Evolutionary conservation across 2,113 vertebrate species (phyloP), one percentile per base, ranked within the genome.

Genomic region (Macheiramphus alcinus): DNA sequence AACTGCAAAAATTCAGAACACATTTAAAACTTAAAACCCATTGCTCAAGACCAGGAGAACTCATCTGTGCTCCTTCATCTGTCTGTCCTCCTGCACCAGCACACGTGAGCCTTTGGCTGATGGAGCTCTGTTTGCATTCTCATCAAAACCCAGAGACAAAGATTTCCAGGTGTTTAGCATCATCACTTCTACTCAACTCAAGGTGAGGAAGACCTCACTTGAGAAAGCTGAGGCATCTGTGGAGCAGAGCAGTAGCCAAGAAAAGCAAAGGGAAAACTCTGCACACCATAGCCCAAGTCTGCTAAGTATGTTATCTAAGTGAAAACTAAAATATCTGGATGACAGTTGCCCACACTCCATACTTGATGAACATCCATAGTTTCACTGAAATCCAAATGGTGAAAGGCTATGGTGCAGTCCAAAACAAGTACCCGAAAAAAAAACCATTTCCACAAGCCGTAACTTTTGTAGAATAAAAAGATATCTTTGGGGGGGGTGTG

Each of bases 401-500:
- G 18, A 78, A 84, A 92, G 13, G 32, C n/a, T 75, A 21, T 13
- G 17, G 31, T 40, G 4, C 34, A 56, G 21, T 48, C 34, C 75
- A 91, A 72, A 85, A 70, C 17, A 81, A 85, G n/a, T 31, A 84
- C 31, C 36, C 29, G 11, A 7, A 42, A 48, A 59, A 55, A 93
- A 71, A 53, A 53, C 17, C 8, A 15, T 34, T 25, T 75, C 47
- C 59, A 68, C 6, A n/a, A 76, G 12, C 36, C 16, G 4, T 50
- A 80, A 36, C 17, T 71, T 62, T 31, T 48, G 48, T 23, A 22
- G 36, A 70, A 87, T 36, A 70, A 90, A 90, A 84, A 76, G 3
- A 59, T 31, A 7, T 13, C 48, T 50, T 48, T 7, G 1, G 16
- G 18, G 16, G 13, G 7, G 7, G 0, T n/a, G 34, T 36, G 8